Base-by-base conservation (phyloP, 2,888 invertebrate species). In the Drosophila birchii region DNA sequence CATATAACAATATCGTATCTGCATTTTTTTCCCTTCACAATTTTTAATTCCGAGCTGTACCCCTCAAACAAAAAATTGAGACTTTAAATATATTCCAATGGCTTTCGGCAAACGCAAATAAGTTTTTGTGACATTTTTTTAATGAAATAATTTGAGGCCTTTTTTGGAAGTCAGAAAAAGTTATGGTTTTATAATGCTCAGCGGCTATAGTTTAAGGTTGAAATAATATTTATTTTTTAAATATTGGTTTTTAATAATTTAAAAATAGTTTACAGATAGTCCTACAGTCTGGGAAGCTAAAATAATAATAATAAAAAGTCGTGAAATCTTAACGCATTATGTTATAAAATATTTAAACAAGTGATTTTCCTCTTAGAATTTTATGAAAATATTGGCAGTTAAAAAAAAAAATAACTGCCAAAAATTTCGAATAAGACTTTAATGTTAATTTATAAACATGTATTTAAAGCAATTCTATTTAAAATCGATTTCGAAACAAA, bases 81-180 rank as follows among this genome's bases (percentile, higher is more conserved):
- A 36, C 20, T 2, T 36, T 53, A 36, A 53, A 53, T 53, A 53
- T 53, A 53, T 53, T 36, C 20, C 20, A 51, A 34, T 6, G 34
- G 51, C 36, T 53, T 53, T 34, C 23, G 11, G 16, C 20, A 6
- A 36, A 16, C 6, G 34, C 14, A 53, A 36, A 53, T 16, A 36
- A 9, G 18, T 49, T 34, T 20, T 34, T 34, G 14, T 20, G 14
- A 14, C 14, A 5, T 6, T 9, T 20, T 51, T 51, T 45, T 9
- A 11, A 51, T 34, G 18, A 20, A 51, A 20, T 51, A 51, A 34
- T 51, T 51, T 20, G 51, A 14, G 16, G 34, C 20, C 16, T 16
- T 51, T 51, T 51, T 51, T 49, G n/a, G n/a, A 9, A 51, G 9
- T 16, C 20, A 5, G 5, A 6, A 2, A 9, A 1, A 1, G 16